These are phyloP conservation scores for Neodontobutis hainanensis DNA, from an alignment of 2,113 vertebrate species.

Conservation along the genomic window DNA sequence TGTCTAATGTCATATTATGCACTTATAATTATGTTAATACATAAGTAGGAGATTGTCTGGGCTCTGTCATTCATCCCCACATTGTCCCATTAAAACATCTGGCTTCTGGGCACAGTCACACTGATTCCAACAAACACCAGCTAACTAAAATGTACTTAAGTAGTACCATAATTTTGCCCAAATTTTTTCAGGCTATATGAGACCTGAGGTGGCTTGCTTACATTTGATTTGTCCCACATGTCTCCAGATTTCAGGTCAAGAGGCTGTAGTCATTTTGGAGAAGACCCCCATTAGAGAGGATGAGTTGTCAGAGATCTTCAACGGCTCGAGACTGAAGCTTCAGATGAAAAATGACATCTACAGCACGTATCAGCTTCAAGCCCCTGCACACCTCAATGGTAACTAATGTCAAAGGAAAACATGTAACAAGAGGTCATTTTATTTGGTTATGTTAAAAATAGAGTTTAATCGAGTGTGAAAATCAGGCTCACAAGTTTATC, in stretches of 20 bases:
- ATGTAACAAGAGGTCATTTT: neutral
- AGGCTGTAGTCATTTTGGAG: conserved; percentile 92
- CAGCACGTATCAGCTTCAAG: conserved; percentile 86
- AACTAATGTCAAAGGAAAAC: neutral
- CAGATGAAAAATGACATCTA: conserved; percentile 93
- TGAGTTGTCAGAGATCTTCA: conserved; percentile 79
- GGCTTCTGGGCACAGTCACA: too few relatives aligned
- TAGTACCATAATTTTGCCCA: too few relatives aligned
- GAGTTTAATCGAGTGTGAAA: neutral
- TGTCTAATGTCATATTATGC: too few relatives aligned
- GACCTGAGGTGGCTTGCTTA: neutral
- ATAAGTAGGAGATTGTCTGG: too few relatives aligned
- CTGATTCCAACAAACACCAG: too few relatives aligned
- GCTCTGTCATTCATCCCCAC: too few relatives aligned
- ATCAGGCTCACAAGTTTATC: neutral
- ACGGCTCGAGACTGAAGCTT: conserved; percentile 76
- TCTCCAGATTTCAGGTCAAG: conserved; percentile 81
- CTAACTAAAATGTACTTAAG: too few relatives aligned
- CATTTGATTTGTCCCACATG: neutral
- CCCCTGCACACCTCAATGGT: conserved; percentile 87
- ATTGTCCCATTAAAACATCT: too few relatives aligned
- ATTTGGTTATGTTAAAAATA: too few relatives aligned
- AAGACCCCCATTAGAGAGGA: conserved; percentile 92
- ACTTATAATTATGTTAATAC: too few relatives aligned
- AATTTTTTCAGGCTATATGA: too few relatives aligned